These are phyloP conservation scores for Oreochromis spilurus DNA, from an alignment of 2,113 vertebrate species.

Conservation along the genomic window DNA sequence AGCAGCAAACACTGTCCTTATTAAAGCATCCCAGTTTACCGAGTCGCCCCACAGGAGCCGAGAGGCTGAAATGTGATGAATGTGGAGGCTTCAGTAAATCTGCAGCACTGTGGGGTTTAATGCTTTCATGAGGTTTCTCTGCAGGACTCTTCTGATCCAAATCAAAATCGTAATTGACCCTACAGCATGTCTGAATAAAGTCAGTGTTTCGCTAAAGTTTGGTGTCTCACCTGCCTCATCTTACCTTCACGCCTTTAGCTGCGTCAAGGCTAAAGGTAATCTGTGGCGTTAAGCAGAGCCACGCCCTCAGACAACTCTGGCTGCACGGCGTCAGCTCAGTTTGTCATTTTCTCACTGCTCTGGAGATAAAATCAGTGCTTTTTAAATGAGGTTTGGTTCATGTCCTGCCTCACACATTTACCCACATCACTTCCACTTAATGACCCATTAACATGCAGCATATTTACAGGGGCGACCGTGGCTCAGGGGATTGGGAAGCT, in stretches of 20 bases:
- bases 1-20: neutral
- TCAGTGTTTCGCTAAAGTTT: neutral
- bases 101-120: neutral
- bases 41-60: neutral
- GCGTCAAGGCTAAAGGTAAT: neutral
- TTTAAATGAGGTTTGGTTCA: neutral
- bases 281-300: neutral
- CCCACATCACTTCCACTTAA: neutral
- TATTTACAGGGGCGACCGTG: neutral
- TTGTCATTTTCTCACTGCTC: neutral
- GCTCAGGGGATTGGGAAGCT: too few species aligned
- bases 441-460: neutral
- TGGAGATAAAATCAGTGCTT: neutral
- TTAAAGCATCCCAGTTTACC: neutral
- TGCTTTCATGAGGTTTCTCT: neutral
- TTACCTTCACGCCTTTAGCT: neutral
- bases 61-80: neutral
- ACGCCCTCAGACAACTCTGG: neutral
- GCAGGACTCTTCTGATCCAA: neutral
- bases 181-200: neutral
- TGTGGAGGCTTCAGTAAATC: neutral
- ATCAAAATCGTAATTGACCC: neutral
- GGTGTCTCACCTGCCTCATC: neutral
- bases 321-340: neutral
- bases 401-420: neutral